A percentile compares a stretch with the other conserved stretches of the same genome.
Conservation (phyloP, 2,888 invertebrate species). For the Parochlus steinenii region DNA sequence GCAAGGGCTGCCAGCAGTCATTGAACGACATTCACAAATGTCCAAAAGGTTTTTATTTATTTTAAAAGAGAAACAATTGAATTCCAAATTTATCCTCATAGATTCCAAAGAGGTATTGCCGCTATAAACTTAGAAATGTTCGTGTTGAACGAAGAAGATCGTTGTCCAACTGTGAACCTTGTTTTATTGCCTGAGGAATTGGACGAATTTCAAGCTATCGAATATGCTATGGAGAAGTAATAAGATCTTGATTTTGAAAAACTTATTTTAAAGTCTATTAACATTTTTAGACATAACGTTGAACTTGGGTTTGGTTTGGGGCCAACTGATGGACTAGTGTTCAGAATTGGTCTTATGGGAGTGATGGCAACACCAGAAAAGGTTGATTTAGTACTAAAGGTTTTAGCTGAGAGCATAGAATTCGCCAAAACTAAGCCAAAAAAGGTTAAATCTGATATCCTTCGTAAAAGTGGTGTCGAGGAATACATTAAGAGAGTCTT, state of each 20-base stretch:
- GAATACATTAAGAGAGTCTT: too few relatives aligned
- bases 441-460: conserved; percentile 25
- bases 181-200: conserved; percentile 45
- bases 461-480: conserved; percentile 14
- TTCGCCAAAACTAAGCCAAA: conserved; percentile 20
- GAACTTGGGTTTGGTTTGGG: conserved; percentile 75
- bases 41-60: conserved; percentile 46
- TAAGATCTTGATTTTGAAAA: conserved; percentile 47
- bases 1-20: conserved; percentile 52
- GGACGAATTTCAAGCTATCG: conserved; percentile 42
- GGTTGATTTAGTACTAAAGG: conserved; percentile 26
- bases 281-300: conserved; percentile 39
- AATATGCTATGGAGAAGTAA: conserved; percentile 49
- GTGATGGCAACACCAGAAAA: conserved; percentile 27
- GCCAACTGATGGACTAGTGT: conserved; percentile 58
- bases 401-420: conserved; percentile 22
- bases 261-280: too few relatives aligned
- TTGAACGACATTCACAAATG: conserved; percentile 51
- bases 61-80: too few relatives aligned
- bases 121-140: conserved; percentile 51
- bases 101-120: conserved; percentile 49
- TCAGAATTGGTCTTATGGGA: conserved; percentile 79
- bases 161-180: conserved; percentile 53
- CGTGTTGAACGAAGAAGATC: conserved; percentile 45
- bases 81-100: conserved; percentile 41